A percentile compares a stretch with the other conserved stretches of the same genome.
Conservation (phyloP, 2,113 vertebrate species). For the Romanogobio albipinnatus region DNA sequence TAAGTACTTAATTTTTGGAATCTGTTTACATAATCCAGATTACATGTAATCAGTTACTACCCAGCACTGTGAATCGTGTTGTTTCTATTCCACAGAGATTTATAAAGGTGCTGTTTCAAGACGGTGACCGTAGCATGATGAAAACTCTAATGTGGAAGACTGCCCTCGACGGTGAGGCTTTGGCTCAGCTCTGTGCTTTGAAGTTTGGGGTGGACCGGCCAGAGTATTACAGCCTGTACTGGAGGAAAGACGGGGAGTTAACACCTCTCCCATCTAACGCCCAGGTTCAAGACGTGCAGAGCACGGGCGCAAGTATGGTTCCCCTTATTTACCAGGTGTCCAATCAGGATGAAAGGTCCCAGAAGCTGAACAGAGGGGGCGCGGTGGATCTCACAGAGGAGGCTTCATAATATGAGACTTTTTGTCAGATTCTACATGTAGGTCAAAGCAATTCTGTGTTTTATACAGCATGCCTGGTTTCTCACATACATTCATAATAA, state of each 20-base stretch:
- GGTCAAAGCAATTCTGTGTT: neutral
- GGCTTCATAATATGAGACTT: constrained; percentile 13
- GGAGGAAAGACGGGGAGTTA: constrained; percentile 51
- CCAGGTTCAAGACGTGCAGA: constrained; percentile 59
- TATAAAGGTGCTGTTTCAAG: constrained; percentile 63
- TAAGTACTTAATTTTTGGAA: too few relatives aligned
- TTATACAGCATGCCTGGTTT: neutral
- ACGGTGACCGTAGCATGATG: constrained; percentile 57
- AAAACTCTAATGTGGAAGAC: constrained; percentile 63
- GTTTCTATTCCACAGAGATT: constrained; percentile 57
- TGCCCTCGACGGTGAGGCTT: constrained; percentile 51
- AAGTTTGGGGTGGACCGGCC: constrained; percentile 60
- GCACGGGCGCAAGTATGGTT: constrained; percentile 37
- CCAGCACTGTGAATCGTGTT: neutral
- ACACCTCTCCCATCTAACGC: constrained; percentile 46
- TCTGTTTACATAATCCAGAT: too few relatives aligned
- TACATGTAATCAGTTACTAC: too few relatives aligned
- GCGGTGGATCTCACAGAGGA: constrained; percentile 56
- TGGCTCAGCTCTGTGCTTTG: constrained; percentile 57
- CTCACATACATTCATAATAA: neutral
- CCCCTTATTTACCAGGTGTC: constrained; percentile 62
- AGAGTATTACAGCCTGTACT: constrained; percentile 57
- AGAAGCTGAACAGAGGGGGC: constrained; percentile 56
- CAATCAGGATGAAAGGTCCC: constrained; percentile 51
- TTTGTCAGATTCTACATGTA: neutral